Base-by-base conservation (phyloP, 2,888 invertebrate genomes). In the Chrysolina haemoptera region DNA sequence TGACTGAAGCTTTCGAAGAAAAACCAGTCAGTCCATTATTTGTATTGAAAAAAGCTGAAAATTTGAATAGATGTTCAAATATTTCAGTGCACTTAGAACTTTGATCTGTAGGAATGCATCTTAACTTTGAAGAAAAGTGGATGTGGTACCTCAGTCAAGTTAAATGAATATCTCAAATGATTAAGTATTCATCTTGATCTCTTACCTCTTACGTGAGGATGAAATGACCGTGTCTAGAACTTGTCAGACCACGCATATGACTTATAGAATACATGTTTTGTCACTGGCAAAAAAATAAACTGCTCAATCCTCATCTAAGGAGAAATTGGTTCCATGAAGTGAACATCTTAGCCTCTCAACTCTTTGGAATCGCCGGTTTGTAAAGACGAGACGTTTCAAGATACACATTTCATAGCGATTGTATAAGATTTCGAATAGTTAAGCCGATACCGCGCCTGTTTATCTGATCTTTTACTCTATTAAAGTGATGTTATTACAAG, bases 311-410 rank as follows among this genome's bases (percentile, higher is more conserved):
- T 12, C 27, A 59, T n/a, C 59, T 12, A 14, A 27, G 46, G 11
- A 35, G 10, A 59, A 66, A 70, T 66, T 68, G 71, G 62, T 77
- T 78, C 77, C 78, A 76, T 80, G 79, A 79, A 81, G 69, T 74
- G 78, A 79, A 75, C 78, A 79, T 79, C 80, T 75, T 74, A 74
- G 27, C 62, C 70, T 70, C 74, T 76, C 79, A 35, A 69, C 78
- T 78, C 80, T 82, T 84, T 84, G 82, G 82, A 84, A 82, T 80
- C 81, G 81, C 86, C 86, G 86, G 84, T 86, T 87, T 87, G 86
- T 86, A 87, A 84, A 86, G 86, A 84, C 85, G 85, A 86, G 86
- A 84, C 85, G 85, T 86, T 86, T 86, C 85, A 86, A 84, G 82
- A 78, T 79, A 76, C 78, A 79, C 79, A 78, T 79, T 80, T 79